Conservation (phyloP, 2,113 vertebrate species). For the Ginglymostoma cirratum region DNA sequence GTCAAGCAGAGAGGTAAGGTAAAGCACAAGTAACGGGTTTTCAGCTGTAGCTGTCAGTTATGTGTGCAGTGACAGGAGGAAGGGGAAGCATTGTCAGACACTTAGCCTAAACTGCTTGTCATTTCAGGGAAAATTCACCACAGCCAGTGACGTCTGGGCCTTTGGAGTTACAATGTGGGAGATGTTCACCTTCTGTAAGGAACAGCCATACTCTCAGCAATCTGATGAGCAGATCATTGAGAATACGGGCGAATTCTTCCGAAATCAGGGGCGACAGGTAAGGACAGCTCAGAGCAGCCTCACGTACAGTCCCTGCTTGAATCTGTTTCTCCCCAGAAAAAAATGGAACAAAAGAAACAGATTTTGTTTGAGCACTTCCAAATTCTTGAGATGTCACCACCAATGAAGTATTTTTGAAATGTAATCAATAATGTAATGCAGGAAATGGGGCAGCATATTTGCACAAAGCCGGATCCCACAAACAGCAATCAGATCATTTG, state of each 20-base stretch:
- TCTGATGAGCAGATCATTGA: slow-evolving; percentile 76
- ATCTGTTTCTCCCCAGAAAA: not conserved
- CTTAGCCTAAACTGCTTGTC: not conserved
- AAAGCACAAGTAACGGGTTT: not conserved
- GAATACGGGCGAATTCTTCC: slow-evolving; percentile 79
- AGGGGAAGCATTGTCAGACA: too few relatives aligned
- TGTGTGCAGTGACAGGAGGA: not conserved
- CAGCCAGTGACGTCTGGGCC: slow-evolving; percentile 72
- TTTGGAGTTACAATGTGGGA: slow-evolving; percentile 77
- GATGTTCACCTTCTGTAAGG: slow-evolving; percentile 75
- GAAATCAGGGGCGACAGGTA: slow-evolving; percentile 76
- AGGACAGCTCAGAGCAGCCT: not conserved
- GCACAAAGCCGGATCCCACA: not conserved
- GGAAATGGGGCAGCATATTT: not conserved
- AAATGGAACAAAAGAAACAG: not conserved
- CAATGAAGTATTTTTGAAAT: not conserved
- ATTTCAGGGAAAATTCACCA: slow-evolving; percentile 73
- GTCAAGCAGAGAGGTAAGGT: not conserved
- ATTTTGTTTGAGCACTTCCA: not conserved
- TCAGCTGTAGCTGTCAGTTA: not conserved
- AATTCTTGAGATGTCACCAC: not conserved
- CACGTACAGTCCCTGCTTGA: not conserved
- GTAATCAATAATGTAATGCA: not conserved
- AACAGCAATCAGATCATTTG: not conserved
- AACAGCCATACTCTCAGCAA: slow-evolving; percentile 74